Conservation (phyloP, 2,888 invertebrate species). For the Sphaeridia pumilis region DNA sequence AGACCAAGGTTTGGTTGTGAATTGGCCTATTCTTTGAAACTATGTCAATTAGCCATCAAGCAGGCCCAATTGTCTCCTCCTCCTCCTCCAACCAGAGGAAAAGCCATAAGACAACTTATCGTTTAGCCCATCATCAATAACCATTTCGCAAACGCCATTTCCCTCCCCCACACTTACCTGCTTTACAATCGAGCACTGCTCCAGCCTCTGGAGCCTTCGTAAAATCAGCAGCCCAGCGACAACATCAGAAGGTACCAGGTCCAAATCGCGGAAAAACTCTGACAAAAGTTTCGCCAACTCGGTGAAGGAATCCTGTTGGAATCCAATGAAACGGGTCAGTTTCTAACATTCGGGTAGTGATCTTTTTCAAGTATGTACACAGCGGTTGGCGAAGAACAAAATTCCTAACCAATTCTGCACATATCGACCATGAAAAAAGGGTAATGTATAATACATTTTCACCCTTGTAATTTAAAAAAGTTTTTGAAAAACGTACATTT, state of each 20-base stretch:
- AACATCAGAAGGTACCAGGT: conserved; percentile 78
- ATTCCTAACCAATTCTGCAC: too few species aligned
- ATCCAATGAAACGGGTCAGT: too few species aligned
- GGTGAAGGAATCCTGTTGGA: conserved; percentile 68
- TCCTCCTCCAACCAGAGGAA: too few species aligned
- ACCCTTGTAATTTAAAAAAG: not conserved
- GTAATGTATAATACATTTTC: not conserved
- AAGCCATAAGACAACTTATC: too few species aligned
- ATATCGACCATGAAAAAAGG: too few species aligned
- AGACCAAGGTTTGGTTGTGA: too few species aligned
- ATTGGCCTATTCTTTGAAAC: too few species aligned
- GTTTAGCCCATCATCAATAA: too few species aligned
- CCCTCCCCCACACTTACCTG: too few species aligned
- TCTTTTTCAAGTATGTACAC: not conserved
- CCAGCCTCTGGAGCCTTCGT: conserved; percentile 65
- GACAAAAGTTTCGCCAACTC: conserved; percentile 71
- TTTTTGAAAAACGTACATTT: not conserved
- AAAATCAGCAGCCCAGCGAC: conserved; percentile 70
- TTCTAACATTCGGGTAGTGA: not conserved
- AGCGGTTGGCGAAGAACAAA: not conserved
- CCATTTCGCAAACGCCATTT: too few species aligned
- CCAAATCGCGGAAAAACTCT: conserved; percentile 75
- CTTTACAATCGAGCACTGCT: conserved; percentile 60
- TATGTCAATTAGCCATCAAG: too few species aligned
- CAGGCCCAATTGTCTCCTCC: too few species aligned